Evolutionary conservation across 92 coral and sea anemone species (phyloP).

Genomic region (Isaurus tuberculatus): DNA sequence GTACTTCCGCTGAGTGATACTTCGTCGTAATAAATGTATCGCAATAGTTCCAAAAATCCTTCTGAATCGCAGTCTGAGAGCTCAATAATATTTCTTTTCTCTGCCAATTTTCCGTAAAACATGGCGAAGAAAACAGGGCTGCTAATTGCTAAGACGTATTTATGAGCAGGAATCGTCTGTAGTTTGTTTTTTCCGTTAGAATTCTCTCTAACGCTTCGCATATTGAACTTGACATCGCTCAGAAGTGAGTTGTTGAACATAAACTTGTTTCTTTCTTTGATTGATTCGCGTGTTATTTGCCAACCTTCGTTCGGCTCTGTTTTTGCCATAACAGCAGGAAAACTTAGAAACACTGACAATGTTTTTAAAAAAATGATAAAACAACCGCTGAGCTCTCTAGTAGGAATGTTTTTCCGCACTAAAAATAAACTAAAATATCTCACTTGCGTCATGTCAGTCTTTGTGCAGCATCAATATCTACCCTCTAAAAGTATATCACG

Average conservation of each 20-base stretch:
- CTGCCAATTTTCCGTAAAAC: slow-evolving; percentile 67
- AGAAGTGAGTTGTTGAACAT: slow-evolving; percentile 44
- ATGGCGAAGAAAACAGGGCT: slow-evolving; percentile 69
- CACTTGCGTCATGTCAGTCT: neutral
- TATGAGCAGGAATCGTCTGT: slow-evolving; percentile 60
- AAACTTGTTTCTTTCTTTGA: slow-evolving; percentile 52
- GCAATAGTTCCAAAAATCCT: slow-evolving; percentile 54
- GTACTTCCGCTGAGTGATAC: slow-evolving; percentile 43
- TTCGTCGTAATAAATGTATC: slow-evolving; percentile 58
- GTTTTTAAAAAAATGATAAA: neutral
- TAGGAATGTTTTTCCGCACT: neutral
- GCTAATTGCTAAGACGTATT: slow-evolving; percentile 62
- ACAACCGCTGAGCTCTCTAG: neutral
- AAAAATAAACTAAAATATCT: neutral
- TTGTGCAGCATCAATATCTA: neutral
- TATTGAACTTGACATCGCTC: slow-evolving; percentile 61
- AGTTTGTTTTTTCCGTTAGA: neutral
- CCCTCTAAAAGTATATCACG: neutral
- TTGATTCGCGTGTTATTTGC: slow-evolving; percentile 54
- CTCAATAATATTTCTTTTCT: slow-evolving; percentile 44
- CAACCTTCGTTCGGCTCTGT: slow-evolving; percentile 19
- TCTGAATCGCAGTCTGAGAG: slow-evolving; percentile 62
- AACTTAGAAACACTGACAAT: neutral
- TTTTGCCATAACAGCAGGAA: neutral
- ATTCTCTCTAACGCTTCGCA: slow-evolving; percentile 19